Conservation (phyloP, 2,113 vertebrate genomes). For the Zosterops japonicus region DNA sequence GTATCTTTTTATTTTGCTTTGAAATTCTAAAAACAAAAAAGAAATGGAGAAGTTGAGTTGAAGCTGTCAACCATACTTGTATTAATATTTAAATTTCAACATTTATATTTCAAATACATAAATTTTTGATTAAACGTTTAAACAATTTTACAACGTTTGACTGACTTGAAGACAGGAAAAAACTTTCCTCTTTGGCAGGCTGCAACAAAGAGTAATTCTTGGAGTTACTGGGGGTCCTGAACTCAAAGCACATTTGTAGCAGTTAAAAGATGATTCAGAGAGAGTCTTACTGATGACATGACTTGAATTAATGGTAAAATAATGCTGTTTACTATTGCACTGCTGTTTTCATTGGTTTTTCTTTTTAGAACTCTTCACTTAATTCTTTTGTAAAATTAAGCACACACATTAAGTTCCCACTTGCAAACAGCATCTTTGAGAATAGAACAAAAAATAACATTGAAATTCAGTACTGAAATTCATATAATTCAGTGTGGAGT, state of each 20-base stretch:
- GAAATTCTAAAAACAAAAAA: neutral
- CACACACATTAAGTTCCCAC: neutral
- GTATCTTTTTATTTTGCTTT: neutral
- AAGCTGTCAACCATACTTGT: neutral
- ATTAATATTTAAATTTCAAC: neutral
- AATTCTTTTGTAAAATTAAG: neutral
- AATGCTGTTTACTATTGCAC: neutral
- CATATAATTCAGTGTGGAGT: neutral
- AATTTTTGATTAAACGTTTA: neutral
- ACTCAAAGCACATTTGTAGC: neutral
- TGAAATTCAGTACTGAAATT: neutral
- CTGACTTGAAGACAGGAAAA: neutral
- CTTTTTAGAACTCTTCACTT: neutral
- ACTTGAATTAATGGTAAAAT: neutral
- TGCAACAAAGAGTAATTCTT: neutral
- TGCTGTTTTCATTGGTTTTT: neutral
- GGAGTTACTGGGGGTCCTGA: neutral
- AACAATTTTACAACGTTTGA: neutral
- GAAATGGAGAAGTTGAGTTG: neutral
- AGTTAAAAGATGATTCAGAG: neutral
- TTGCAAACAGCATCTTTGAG: neutral
- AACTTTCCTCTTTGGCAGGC: neutral
- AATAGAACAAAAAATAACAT: neutral
- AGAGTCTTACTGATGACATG: neutral
- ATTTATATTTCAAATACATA: neutral